Conservation (phyloP, 2,797 vertebrate genomes). For the Pempheris klunzingeri region DNA sequence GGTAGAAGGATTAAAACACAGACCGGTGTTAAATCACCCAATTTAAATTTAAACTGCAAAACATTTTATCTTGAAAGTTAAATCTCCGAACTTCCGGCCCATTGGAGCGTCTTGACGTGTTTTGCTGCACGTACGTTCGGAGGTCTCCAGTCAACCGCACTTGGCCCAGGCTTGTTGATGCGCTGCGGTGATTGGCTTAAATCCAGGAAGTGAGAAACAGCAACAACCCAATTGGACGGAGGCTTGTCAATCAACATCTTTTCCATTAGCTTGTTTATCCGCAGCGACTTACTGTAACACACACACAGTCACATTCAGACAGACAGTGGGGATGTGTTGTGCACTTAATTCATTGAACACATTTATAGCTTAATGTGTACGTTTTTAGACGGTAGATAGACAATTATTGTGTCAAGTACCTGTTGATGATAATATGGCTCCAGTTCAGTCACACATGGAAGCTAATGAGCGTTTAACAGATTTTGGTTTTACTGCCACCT, state of each 20-base stretch:
- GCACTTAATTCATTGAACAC: too few relatives aligned
- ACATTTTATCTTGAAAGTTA: conserved; percentile 50
- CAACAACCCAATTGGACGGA: conserved; percentile 57
- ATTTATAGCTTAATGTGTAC: neutral
- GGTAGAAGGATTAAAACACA: neutral
- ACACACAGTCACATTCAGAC: too few relatives aligned
- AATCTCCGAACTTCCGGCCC: neutral
- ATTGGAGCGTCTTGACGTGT: neutral
- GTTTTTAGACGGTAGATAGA: too few relatives aligned
- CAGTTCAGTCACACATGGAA: neutral
- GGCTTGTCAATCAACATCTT: conserved; percentile 43
- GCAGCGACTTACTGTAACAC: neutral
- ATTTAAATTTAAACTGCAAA: neutral
- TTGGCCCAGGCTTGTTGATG: conserved; percentile 17
- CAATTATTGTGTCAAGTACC: neutral
- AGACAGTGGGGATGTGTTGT: too few relatives aligned
- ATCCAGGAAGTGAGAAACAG: conserved; percentile 33
- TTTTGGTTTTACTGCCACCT: conserved; percentile 51
- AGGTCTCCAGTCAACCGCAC: conserved; percentile 59
- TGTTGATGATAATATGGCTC: neutral
- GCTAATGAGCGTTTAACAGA: neutral
- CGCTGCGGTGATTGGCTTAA: conserved; percentile 66
- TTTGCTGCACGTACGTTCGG: conserved; percentile 13
- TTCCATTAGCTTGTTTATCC: neutral
- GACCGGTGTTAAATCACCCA: neutral